Evolutionary conservation across 2,113 vertebrate genomes (phyloP), one percentile per base, ranked within the genome.

Genomic region (Pachypanchax playfairii): DNA sequence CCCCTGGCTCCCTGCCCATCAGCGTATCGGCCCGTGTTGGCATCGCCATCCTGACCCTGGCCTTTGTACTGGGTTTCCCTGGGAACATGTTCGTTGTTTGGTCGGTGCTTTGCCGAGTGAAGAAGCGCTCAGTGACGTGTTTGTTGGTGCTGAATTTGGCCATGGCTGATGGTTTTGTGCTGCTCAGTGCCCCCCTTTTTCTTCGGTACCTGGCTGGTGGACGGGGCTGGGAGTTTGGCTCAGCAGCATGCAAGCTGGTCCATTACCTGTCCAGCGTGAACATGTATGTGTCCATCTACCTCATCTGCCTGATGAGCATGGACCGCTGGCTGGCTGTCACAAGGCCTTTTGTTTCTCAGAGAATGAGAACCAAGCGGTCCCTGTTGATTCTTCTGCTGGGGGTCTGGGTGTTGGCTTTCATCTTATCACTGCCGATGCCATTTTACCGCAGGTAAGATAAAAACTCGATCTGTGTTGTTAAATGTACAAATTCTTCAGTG

Each of bases 221-320:
- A 21, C 53, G 10, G 1, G 88, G 80, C 12, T 96, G 95, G 95
- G 88, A 93, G 35, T 93, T 96, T 21, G 93, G 94, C 15, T 44
- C 28, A 0, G 84, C 42, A 0, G 77, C 89, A 14, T 96, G 95
- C 80, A 96, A 95, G 68, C 87, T 77, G 4, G 85, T 94, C 57
- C 93, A 95, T 69, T 96, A 96, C 70, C 64, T 94, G 59, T 94
- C 91, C 3, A 90, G 56, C 0, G 91, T 95, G 65, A 95, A 95
- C 83, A 96, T 96, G 95, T 95, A 94, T 7, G 92, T 93, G 71
- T 96, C 94, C 73, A 94, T 96, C 63, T 93, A 95, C 85, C 91
- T 96, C 70, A 95, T 95, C 82, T 87, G 85, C 42, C 85, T 94
- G 85, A 95, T 96, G 92, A 96, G 95, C 65, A 77, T 93, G 80